Conservation (phyloP, 2,113 vertebrate species). For the Oplegnathus fasciatus region DNA sequence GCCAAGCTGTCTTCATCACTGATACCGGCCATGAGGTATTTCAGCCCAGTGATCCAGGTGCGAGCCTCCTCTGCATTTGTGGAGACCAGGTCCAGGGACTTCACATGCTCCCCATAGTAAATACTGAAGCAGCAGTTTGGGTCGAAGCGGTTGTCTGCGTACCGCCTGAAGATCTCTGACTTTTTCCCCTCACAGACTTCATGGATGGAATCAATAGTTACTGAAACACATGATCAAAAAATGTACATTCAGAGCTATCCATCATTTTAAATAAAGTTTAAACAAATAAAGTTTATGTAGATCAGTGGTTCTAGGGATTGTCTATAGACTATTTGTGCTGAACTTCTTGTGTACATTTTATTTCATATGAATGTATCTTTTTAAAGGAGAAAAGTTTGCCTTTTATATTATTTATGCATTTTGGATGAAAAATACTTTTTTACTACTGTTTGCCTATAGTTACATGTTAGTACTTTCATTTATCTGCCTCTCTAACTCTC, state of each 20-base stretch:
- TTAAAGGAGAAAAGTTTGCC: too few species aligned
- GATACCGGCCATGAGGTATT: constrained; percentile 97
- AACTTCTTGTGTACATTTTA: neutral
- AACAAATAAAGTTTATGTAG: neutral
- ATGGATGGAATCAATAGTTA: constrained; percentile 93
- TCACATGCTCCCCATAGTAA: constrained; percentile 92
- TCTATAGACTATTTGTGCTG: neutral
- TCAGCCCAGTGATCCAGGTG: constrained; percentile 95
- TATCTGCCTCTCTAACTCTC: neutral
- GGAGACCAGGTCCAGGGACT: constrained; percentile 93
- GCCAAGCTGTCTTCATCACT: constrained; percentile 96
- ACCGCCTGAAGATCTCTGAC: constrained; percentile 94
- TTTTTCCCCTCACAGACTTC: constrained; percentile 95
- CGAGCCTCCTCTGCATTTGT: constrained; percentile 89
- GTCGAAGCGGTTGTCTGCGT: constrained; percentile 90
- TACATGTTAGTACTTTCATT: neutral
- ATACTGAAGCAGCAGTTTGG: constrained; percentile 98
- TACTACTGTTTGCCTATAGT: too few species aligned
- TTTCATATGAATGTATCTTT: too few species aligned
- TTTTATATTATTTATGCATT: too few species aligned
- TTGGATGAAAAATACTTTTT: too few species aligned
- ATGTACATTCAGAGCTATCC: neutral
- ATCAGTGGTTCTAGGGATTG: neutral
- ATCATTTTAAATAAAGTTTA: neutral
- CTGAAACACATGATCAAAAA: constrained; percentile 56